Conservation (phyloP, 2,113 vertebrate species). For the Falco punctatus region DNA sequence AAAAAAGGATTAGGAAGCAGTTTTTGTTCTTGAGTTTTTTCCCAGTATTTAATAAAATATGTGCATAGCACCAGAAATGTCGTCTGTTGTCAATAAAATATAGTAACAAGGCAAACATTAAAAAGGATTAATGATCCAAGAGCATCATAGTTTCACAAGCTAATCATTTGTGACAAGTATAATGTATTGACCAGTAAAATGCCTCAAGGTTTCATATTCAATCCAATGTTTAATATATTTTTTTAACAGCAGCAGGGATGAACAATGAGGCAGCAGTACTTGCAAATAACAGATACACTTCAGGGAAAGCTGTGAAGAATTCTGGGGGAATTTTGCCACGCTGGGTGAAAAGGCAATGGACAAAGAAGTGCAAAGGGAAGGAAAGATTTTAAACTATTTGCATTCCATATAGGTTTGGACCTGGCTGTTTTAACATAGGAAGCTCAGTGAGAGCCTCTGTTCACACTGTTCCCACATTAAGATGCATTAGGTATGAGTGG, state of each 20-base stretch:
- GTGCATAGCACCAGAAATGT: background rate
- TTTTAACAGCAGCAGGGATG: background rate
- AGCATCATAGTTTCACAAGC: background rate
- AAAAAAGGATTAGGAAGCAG: background rate
- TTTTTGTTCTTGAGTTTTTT: background rate
- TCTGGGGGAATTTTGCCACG: background rate
- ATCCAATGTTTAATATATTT: background rate
- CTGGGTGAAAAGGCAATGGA: background rate
- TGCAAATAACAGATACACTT: background rate
- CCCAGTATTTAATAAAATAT: background rate
- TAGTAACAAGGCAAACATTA: conserved; percentile 25
- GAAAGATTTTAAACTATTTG: background rate
- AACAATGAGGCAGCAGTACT: background rate
- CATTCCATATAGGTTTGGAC: background rate
- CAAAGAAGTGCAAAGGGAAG: background rate
- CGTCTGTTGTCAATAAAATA: conserved; percentile 6
- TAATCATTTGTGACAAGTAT: conserved; percentile 10
- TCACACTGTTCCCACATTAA: background rate
- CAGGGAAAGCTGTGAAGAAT: background rate
- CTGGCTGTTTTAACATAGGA: background rate
- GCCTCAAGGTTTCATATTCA: conserved; percentile 2
- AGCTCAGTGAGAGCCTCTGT: background rate
- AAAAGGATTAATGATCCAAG: conserved; percentile 34
- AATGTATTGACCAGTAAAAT: conserved; percentile 40
- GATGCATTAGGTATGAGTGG: background rate